Evolutionary conservation across 37 sponge, comb jelly and placozoan species (phyloP).

Genomic region (Halichondria panicea): DNA sequence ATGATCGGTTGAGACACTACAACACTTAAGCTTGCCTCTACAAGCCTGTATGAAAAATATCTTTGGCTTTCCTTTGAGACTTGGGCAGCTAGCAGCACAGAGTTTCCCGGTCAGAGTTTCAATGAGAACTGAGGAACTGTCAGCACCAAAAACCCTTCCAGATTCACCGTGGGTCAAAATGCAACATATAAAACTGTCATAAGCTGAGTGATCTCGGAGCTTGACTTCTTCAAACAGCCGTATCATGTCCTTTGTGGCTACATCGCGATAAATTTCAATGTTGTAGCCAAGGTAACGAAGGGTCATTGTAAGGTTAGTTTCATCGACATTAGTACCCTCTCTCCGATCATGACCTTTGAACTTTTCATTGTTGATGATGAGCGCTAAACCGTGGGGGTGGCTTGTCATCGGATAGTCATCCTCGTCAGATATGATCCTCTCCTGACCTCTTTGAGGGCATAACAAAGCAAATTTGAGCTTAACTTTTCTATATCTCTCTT

Average conservation of each 20-base stretch:
- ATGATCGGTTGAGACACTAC: conserved; percentile 11
- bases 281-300: conserved; percentile 51
- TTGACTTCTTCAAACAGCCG: conserved; percentile 31
- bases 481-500: too few relatives aligned
- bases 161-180: conserved; percentile 82
- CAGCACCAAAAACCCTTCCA: conserved; percentile 68
- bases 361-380: conserved; percentile 77
- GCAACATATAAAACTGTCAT: conserved; percentile 86
- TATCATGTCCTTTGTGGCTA: conserved; percentile 22
- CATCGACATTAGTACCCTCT: conserved; percentile 43
- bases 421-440: too few relatives aligned
- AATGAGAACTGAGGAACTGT: conserved; percentile 48
- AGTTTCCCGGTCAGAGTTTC: conserved; percentile 33
- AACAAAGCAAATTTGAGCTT: too few relatives aligned
- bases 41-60: conserved; percentile 92
- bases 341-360: conserved; percentile 20
- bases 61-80: conserved; percentile 77
- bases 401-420: conserved; percentile 50
- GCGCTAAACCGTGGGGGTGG: conserved; percentile 57
- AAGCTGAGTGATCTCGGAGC: conserved; percentile 35
- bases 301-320: conserved; percentile 17
- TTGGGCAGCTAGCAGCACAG: conserved; percentile 25
- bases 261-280: conserved; percentile 40
- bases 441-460: too few relatives aligned
- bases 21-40: conserved; percentile 63